A percentile compares a stretch with the other conserved stretches of the same genome.
Conservation (phyloP, 2,797 vertebrate species). For the Gorsachius magnificus region DNA sequence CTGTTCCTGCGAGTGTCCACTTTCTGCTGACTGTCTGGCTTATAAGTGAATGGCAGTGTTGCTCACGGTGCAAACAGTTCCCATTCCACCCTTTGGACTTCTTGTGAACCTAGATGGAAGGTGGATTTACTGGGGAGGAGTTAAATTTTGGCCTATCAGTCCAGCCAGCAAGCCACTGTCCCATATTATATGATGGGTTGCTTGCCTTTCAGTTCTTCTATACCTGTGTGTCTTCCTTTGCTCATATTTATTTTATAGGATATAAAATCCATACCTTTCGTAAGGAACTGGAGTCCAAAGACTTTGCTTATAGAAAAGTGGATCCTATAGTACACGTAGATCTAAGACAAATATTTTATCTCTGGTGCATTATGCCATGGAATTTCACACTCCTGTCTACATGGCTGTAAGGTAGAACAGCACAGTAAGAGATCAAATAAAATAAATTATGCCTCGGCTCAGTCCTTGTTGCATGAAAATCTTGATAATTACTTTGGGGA, state of each 20-base stretch:
- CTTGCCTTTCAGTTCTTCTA: background rate
- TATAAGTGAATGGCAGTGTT: background rate
- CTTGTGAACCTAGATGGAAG: background rate
- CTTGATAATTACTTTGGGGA: background rate
- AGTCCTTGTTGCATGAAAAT: background rate
- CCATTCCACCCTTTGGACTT: background rate
- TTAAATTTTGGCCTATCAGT: background rate
- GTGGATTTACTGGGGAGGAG: background rate
- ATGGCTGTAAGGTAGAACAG: background rate
- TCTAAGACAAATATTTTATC: background rate
- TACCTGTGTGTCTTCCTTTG: background rate
- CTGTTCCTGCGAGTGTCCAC: background rate
- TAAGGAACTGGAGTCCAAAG: background rate
- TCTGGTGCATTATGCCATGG: background rate
- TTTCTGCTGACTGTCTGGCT: slow-evolving; percentile 33
- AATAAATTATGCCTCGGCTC: background rate
- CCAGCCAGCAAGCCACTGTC: background rate
- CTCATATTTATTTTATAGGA: background rate
- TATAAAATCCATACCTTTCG: background rate
- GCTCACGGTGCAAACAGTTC: background rate
- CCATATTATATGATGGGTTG: background rate
- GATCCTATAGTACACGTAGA: background rate
- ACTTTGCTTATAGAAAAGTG: background rate
- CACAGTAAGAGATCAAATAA: background rate
- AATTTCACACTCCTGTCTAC: background rate